Evolutionary conservation across 1,140 invertebrate genomes (phyloP).

Genomic region (Batillaria attramentaria): DNA sequence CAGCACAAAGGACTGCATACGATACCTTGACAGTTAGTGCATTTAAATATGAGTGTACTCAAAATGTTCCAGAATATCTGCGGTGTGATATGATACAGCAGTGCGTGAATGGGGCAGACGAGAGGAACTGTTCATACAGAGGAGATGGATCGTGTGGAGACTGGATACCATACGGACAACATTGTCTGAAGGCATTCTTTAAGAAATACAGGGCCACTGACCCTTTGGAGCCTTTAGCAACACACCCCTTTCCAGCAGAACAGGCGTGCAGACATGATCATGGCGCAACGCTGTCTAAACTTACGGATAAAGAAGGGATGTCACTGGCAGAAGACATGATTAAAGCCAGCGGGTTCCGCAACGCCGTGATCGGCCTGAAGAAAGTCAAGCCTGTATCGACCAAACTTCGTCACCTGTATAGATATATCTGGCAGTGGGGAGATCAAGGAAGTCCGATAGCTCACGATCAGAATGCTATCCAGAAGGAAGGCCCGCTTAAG

Average conservation of each 20-base stretch:
- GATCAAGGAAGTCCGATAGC: too few relatives aligned
- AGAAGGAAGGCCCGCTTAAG: too few relatives aligned
- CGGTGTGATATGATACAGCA: slow-evolving; percentile 21
- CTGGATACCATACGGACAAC: slow-evolving; percentile 3
- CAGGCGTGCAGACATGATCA: background rate
- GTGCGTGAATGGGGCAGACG: slow-evolving; percentile 9
- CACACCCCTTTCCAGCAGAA: background rate
- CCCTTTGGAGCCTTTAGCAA: too few relatives aligned
- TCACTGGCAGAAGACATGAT: background rate
- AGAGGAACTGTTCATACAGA: background rate
- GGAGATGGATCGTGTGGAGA: background rate
- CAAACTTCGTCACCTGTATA: slow-evolving; percentile 1
- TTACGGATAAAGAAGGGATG: background rate
- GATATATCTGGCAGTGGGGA: too few relatives aligned
- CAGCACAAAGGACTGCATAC: too few relatives aligned
- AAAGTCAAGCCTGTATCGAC: background rate
- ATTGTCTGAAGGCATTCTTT: slow-evolving; percentile 4
- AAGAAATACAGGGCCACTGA: too few relatives aligned
- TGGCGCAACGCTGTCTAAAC: background rate
- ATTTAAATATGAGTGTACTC: too few relatives aligned
- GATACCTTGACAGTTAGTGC: too few relatives aligned
- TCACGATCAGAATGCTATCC: too few relatives aligned
- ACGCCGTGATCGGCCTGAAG: background rate
- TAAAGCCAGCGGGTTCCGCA: background rate
- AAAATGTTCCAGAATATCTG: too few relatives aligned